phyloP scores from a whole-genome alignment of 1,140 invertebrate genomes.

The Drosophila ironensis region DNA sequence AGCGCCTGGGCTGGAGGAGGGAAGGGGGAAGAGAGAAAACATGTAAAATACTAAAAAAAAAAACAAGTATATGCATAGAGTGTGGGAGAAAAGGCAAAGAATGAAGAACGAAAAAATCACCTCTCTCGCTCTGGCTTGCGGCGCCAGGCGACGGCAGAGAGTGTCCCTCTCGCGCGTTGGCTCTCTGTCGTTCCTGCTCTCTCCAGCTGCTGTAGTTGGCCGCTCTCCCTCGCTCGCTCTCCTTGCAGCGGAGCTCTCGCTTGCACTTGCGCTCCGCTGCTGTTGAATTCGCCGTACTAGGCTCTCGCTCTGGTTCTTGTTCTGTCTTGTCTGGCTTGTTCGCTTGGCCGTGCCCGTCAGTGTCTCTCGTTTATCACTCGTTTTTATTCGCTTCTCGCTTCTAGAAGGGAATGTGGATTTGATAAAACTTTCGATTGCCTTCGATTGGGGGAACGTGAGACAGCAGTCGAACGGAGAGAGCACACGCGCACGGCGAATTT shows the following conservation, averaged over 20 bases:
- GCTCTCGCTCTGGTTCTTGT: conserved; percentile 14
- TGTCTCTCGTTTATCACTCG: too few species aligned
- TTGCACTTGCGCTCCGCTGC: conserved; percentile 38
- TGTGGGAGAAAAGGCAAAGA: conserved; percentile 43
- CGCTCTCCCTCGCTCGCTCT: conserved; percentile 17
- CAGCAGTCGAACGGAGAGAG: too few species aligned
- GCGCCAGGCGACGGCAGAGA: not conserved
- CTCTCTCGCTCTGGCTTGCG: conserved; percentile 48
- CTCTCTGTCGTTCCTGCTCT: not conserved
- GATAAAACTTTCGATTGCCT: too few species aligned
- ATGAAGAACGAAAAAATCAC: conserved; percentile 61
- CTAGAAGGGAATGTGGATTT: too few species aligned
- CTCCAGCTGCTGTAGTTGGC: not conserved
- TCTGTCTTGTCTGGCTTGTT: conserved; percentile 14
- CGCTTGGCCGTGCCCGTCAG: too few species aligned
- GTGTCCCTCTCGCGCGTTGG: not conserved
- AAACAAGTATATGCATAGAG: too few species aligned
- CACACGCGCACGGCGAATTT: too few species aligned
- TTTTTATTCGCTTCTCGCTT: not conserved
- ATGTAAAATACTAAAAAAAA: conserved; percentile 33
- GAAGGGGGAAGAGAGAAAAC: conserved; percentile 44
- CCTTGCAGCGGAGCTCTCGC: conserved; percentile 47
- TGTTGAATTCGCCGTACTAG: conserved; percentile 29
- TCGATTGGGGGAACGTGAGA: too few species aligned
- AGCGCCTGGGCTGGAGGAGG: too few species aligned